Base-by-base conservation (phyloP, 1,140 invertebrate genomes). In the Meloidogyne chitwoodi region DNA sequence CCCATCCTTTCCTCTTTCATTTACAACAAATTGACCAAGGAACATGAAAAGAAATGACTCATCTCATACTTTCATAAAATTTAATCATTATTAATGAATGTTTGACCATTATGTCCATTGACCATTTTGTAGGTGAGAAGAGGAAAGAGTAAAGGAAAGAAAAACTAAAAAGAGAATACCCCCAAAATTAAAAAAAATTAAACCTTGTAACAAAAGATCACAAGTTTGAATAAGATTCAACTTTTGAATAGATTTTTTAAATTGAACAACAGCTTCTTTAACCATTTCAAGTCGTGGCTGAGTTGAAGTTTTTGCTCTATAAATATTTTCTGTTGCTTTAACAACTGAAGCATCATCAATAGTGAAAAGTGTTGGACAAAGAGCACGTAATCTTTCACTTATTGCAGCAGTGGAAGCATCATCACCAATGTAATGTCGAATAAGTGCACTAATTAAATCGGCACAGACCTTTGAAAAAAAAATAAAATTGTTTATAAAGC, bases 271-370 rank as follows among this genome's bases (percentile, higher is more conserved):
- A n/a, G 76, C 76, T 4, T 72, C 63, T 5, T 41, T 38, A 29
- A 77, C 48, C n/a, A 77, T 56, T 19, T 77, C 76, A 8, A 38
- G n/a, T 12, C 62, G 41, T 68, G 44, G 63, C 19, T 67, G 19
- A 12, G 61, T 48, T 62, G 22, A n/a, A 16, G 48, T 61, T 56
- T 77, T 77, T 61, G 74, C 76, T 1, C 76, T 14, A 41, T 73
- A 77, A 34, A 77, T 56, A 44, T 44, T 77, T 77, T 77, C 76
- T 22, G 56, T 77, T n/a, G 76, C 76, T 38, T 75, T 48, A 24
- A 94, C 92, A 88, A 93, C 95, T 41, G 94, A 92, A 22, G 94
- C 95, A 90, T 98, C 96, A 90, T 99, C 96, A 83, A 92, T 92
- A 82, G 93, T 93, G 85, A 96, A 99, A 0, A 99, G 90, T 82